Evolutionary conservation across 2,113 vertebrate genomes (phyloP).

Genomic region (Axis porcinus): DNA sequence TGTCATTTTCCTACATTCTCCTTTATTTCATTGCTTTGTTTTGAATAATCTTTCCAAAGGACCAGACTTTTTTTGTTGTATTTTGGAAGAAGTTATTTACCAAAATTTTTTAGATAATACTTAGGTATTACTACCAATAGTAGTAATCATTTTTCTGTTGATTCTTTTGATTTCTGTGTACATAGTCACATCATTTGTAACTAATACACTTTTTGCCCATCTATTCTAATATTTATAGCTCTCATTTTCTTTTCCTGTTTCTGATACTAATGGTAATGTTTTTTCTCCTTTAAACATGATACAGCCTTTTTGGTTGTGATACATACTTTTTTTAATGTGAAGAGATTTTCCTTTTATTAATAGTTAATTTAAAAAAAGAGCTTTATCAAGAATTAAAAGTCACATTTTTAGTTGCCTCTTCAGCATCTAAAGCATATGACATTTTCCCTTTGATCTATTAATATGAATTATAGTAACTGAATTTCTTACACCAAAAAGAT

Average conservation of each 20-base stretch:
- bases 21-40: background rate
- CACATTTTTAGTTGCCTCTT: background rate
- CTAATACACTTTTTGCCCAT: background rate
- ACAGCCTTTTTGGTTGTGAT: background rate
- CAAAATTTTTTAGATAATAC: background rate
- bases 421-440: background rate
- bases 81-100: background rate
- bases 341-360: background rate
- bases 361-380: background rate
- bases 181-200: background rate
- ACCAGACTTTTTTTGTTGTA: background rate
- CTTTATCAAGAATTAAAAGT: slow-evolving; percentile 8
- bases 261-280: background rate
- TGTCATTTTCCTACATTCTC: background rate
- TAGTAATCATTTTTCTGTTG: background rate
- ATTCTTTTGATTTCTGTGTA: background rate
- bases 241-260: background rate
- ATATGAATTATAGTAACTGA: background rate
- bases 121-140: background rate
- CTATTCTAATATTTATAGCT: background rate
- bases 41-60: background rate
- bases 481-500: background rate
- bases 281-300: background rate
- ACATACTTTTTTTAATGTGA: background rate
- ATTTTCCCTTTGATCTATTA: background rate